Percentiles rank a stretch among this genome's conserved stretches.
Evolutionary conservation across 1,140 invertebrate genomes (phyloP).

Genomic region (Trachelipus rathkii): DNA sequence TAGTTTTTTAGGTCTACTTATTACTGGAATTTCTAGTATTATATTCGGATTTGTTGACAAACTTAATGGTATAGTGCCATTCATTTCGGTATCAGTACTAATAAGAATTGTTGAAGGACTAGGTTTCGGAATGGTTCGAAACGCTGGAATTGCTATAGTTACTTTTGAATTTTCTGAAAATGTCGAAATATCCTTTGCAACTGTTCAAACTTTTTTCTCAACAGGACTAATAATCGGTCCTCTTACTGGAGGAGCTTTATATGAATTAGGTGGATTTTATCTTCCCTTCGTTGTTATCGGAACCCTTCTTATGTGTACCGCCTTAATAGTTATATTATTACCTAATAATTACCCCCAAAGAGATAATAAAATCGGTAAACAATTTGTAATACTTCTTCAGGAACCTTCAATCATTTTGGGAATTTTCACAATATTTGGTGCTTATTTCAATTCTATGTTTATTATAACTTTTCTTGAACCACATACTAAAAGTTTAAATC

Average conservation of each 20-base stretch:
- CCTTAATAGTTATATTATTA: constrained; percentile 52
- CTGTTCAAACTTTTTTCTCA: constrained; percentile 17
- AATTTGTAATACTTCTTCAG: constrained; percentile 47
- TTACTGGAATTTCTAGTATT: too few relatives aligned
- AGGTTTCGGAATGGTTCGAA: constrained; percentile 17
- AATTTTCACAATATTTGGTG: too few relatives aligned
- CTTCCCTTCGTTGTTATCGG: constrained; percentile 48
- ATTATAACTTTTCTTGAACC: too few relatives aligned
- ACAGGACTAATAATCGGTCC: constrained; percentile 43
- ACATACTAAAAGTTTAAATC: too few relatives aligned
- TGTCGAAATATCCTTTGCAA: constrained; percentile 21
- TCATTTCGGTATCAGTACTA: constrained; percentile 11
- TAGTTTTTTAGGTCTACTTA: too few relatives aligned
- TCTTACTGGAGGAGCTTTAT: constrained; percentile 46
- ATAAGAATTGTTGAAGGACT: constrained; percentile 24
- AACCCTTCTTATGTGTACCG: constrained; percentile 43
- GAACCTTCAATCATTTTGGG: constrained; percentile 50
- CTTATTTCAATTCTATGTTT: too few relatives aligned
- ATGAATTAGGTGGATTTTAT: constrained; percentile 48
- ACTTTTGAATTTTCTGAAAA: constrained; percentile 23
- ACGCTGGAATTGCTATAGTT: too few relatives aligned
- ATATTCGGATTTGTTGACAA: too few relatives aligned
- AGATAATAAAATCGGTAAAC: constrained; percentile 59
- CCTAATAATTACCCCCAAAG: constrained; percentile 58
- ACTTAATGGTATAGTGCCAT: too few relatives aligned